These are phyloP conservation scores for Drosophila emarginata DNA, from an alignment of 2,888 invertebrate species.

Conservation along the genomic window DNA sequence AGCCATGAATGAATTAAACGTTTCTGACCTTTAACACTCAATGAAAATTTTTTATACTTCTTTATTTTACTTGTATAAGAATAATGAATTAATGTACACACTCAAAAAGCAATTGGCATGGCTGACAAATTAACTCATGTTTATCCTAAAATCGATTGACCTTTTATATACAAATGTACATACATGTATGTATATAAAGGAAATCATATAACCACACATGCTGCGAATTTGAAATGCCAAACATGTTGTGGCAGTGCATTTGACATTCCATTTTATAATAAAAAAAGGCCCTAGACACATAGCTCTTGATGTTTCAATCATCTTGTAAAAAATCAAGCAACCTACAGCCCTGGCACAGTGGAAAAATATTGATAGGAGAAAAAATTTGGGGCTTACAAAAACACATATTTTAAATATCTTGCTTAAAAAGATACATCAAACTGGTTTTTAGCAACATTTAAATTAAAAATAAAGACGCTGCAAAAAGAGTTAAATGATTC, in stretches of 20 bases:
- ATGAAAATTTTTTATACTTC: not conserved
- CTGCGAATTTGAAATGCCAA: conserved; percentile 28
- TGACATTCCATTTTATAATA: conserved; percentile 6
- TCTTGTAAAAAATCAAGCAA: not conserved
- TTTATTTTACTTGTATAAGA: not conserved
- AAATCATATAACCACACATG: not conserved
- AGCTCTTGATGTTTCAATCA: conserved; percentile 10
- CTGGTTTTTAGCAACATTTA: no score
- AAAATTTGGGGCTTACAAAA: no score
- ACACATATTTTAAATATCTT: no score
- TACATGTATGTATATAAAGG: not conserved
- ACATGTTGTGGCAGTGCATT: conserved; percentile 32
- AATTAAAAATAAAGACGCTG: no score
- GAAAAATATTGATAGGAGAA: not conserved
- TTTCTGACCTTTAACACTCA: not conserved
- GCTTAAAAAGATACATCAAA: no score
- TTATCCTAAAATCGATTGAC: not conserved
- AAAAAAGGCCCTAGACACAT: conserved; percentile 5
- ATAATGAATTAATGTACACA: not conserved
- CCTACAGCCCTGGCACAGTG: not conserved
- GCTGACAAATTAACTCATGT: not conserved
- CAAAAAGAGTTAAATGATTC: no score
- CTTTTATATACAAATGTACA: not conserved
- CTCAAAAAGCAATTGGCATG: not conserved
- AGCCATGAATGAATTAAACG: conserved; percentile 20